A percentile compares a stretch with the other conserved stretches of the same genome.
Conservation (phyloP, 2,113 vertebrate species). For the Gracilinanus agilis region DNA sequence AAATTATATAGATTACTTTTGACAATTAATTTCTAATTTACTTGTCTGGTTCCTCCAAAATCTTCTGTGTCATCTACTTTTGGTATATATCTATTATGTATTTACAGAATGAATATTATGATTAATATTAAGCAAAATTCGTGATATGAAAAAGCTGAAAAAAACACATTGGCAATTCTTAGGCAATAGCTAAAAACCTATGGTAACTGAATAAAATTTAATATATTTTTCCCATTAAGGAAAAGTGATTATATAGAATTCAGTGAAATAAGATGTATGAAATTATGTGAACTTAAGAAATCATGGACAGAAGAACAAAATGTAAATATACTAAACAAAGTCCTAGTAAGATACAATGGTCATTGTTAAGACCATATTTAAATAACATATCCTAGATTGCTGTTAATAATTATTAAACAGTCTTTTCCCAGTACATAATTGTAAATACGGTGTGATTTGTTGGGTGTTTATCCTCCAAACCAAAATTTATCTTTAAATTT, state of each 20-base stretch:
- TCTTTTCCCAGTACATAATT: not conserved
- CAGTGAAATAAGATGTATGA: not conserved
- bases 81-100: conserved; percentile 55
- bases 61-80: conserved; percentile 68
- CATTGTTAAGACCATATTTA: not conserved
- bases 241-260: not conserved
- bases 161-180: not conserved
- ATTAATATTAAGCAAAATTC: not conserved
- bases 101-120: conserved; percentile 47
- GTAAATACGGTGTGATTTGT: not conserved
- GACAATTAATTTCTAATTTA: conserved; percentile 74
- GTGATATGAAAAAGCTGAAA: not conserved
- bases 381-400: not conserved
- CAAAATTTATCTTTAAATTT: not conserved
- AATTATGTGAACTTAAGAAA: not conserved
- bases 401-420: not conserved
- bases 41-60: conserved; percentile 65
- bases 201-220: not conserved
- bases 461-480: not conserved
- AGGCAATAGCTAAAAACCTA: not conserved
- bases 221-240: not conserved
- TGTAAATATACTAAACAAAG: not conserved
- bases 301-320: not conserved
- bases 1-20: conserved; percentile 76
- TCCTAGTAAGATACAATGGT: not conserved